These are phyloP conservation scores for Aporrectodea caliginosa DNA, from an alignment of 1,140 invertebrate species.

Conservation along the genomic window DNA sequence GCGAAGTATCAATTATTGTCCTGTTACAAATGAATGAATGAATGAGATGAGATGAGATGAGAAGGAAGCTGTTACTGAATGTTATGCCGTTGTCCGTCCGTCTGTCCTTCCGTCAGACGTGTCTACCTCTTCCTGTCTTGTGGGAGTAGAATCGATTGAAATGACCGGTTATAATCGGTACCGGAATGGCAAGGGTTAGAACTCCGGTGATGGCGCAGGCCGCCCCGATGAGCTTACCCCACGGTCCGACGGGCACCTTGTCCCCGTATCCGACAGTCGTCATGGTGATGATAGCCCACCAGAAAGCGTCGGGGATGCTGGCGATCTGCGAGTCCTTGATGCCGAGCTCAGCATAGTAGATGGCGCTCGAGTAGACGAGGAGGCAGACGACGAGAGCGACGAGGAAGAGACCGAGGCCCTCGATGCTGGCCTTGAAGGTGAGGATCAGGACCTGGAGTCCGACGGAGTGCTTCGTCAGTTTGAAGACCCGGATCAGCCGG, in stretches of 20 bases:
- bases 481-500: slow-evolving; percentile 52
- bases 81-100: no score
- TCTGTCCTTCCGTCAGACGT: slow-evolving; percentile 17
- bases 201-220: slow-evolving; percentile 93
- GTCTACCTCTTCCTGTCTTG: slow-evolving; percentile 33
- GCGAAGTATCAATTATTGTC: no score
- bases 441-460: no score
- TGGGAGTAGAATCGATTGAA: slow-evolving; percentile 96
- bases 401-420: slow-evolving; percentile 59
- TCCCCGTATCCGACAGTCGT: slow-evolving; percentile 92
- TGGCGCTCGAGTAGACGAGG: slow-evolving; percentile 53
- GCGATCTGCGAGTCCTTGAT: slow-evolving; percentile 47
- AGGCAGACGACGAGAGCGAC: no score
- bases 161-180: slow-evolving; percentile 96
- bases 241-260: slow-evolving; percentile 46
- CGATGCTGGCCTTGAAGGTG: no score
- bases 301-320: slow-evolving; percentile 91
- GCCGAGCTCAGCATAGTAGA: slow-evolving; percentile 54
- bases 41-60: no score
- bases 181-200: slow-evolving; percentile 90
- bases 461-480: no score
- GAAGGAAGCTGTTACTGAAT: no score
- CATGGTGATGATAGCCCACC: slow-evolving; percentile 99
- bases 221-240: slow-evolving; percentile 91
- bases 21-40: no score